Evolutionary conservation across 2,888 invertebrate species (phyloP).

Genomic region (Eupithecia exiguata): DNA sequence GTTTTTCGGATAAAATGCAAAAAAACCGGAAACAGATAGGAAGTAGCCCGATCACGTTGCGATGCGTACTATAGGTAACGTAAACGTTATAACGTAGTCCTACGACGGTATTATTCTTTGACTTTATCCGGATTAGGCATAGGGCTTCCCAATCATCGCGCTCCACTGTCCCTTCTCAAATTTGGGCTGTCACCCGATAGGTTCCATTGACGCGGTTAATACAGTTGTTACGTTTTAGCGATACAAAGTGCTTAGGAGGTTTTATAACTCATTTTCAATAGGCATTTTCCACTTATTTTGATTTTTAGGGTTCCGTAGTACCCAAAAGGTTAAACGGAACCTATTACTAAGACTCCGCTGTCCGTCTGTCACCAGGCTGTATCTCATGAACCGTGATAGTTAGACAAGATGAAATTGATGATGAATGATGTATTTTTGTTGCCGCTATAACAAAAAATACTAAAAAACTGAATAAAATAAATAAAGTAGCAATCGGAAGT

Average conservation of each 20-base stretch:
- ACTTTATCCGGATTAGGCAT: conserved; percentile 62
- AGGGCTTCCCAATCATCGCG: conserved; percentile 70
- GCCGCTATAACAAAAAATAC: no score
- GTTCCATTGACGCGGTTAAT: conserved; percentile 3
- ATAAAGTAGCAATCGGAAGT: no score
- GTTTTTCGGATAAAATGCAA: neutral
- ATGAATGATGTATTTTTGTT: no score
- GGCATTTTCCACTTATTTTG: neutral
- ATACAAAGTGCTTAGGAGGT: neutral
- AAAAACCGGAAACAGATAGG: neutral
- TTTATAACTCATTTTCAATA: neutral
- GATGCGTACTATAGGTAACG: conserved; percentile 20
- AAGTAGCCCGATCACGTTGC: conserved; percentile 35
- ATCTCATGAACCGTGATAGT: no score
- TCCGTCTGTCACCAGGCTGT: no score
- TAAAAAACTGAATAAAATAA: no score
- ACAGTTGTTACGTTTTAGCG: conserved; percentile 1
- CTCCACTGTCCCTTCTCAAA: conserved; percentile 48
- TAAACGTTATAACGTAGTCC: neutral
- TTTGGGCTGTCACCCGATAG: conserved; percentile 6
- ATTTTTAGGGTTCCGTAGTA: no score
- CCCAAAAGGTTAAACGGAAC: no score
- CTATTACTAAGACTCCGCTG: no score
- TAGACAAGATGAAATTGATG: no score
- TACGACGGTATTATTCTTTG: neutral